These are phyloP conservation scores for Lasius fuliginosus DNA, from an alignment of 2,888 invertebrate species.

Conservation along the genomic window DNA sequence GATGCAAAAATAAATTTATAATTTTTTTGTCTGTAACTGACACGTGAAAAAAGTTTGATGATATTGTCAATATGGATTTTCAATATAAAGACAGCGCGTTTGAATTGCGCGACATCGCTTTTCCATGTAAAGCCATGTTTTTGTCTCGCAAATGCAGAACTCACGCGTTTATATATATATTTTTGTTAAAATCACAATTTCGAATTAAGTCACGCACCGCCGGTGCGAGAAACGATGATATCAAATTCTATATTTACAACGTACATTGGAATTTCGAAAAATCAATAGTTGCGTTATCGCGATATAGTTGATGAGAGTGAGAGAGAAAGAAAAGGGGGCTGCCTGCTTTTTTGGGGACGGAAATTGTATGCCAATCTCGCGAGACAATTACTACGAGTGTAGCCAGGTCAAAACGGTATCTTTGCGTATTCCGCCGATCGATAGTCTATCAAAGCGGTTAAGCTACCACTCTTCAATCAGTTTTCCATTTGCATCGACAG, in stretches of 20 bases:
- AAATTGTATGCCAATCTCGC: constrained; percentile 77
- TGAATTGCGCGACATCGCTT: constrained; percentile 8
- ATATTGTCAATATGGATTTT: constrained; percentile 1
- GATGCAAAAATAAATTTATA: not conserved
- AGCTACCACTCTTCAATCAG: constrained; percentile 76
- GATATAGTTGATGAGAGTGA: constrained; percentile 28
- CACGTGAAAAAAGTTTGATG: not conserved
- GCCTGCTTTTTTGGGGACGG: constrained; percentile 64
- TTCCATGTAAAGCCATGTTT: constrained; percentile 14
- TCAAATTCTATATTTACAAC: constrained; percentile 31
- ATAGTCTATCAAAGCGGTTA: constrained; percentile 74
- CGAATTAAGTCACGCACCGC: constrained; percentile 43
- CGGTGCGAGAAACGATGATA: constrained; percentile 37
- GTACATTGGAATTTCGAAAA: not conserved
- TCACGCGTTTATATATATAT: constrained; percentile 11
- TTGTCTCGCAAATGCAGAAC: not conserved
- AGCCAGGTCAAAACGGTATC: constrained; percentile 76
- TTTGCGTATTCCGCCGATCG: constrained; percentile 70
- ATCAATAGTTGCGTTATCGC: constrained; percentile 31
- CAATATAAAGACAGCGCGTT: not conserved
- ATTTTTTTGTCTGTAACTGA: not conserved
- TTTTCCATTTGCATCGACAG: constrained; percentile 73
- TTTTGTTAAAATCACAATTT: constrained; percentile 54
- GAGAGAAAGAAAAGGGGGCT: not conserved
- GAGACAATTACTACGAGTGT: constrained; percentile 73